These are phyloP conservation scores for Cavia aperea DNA, from an alignment of 2,113 vertebrate species.

Conservation along the genomic window DNA sequence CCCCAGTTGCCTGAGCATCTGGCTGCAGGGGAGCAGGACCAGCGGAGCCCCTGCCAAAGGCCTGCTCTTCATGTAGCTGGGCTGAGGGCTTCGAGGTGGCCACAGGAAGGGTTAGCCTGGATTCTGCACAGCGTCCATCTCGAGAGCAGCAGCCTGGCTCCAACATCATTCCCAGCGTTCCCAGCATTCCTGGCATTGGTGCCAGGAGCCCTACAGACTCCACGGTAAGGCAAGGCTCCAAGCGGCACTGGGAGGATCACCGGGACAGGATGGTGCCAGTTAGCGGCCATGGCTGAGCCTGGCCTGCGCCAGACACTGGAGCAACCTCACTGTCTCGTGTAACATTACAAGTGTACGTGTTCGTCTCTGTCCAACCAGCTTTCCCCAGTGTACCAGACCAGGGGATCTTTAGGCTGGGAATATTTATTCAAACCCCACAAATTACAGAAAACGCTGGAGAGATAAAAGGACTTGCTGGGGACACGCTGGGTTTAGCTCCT, in stretches of 20 bases:
- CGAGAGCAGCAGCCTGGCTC: not conserved
- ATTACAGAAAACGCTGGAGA: not conserved
- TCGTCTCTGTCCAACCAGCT: not conserved
- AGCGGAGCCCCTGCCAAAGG: not conserved
- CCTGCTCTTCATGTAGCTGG: not conserved
- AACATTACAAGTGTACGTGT: not conserved
- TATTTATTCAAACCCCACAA: not conserved
- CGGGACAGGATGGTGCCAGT: not conserved
- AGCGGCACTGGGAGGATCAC: not conserved
- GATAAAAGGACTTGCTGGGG: not conserved
- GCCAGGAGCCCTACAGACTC: not conserved
- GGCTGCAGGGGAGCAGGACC: not conserved
- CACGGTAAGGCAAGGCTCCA: not conserved
- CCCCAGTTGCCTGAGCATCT: not conserved
- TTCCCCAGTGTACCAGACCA: not conserved
- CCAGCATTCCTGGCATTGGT: too few relatives aligned
- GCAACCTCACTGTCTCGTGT: not conserved
- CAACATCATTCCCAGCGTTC: not conserved
- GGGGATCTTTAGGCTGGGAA: not conserved
- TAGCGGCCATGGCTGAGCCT: not conserved
- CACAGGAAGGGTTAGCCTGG: too few relatives aligned
- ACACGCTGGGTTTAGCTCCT: not conserved
- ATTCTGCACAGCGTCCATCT: not conserved
- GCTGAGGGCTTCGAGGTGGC: not conserved
- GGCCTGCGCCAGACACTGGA: not conserved